A percentile compares a stretch with the other conserved stretches of the same genome.
These are phyloP conservation scores for Miltochrista miniata DNA, from an alignment of 2,888 invertebrate genomes.

Conservation along the genomic window DNA sequence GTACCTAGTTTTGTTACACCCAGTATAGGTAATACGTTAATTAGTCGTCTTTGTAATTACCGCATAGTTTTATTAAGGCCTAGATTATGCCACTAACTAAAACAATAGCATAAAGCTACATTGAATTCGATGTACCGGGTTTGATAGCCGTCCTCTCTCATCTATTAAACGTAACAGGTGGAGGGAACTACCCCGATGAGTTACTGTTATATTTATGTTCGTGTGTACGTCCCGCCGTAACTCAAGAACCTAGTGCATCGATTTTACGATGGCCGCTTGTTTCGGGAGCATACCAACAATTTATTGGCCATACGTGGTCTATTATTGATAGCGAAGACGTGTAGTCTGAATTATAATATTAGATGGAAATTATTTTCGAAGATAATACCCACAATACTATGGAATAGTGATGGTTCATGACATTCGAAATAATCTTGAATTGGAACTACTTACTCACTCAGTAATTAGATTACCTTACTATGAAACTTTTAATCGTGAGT, in stretches of 20 bases:
- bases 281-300: slow-evolving; percentile 33
- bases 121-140: slow-evolving; percentile 16
- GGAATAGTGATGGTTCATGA: no score
- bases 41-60: no score
- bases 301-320: slow-evolving; percentile 39
- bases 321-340: slow-evolving; percentile 35
- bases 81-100: slow-evolving; percentile 5
- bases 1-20: no score
- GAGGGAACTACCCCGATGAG: slow-evolving; percentile 64
- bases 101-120: slow-evolving; percentile 23
- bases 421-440: no score
- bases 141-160: slow-evolving; percentile 49
- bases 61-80: no score
- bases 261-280: slow-evolving; percentile 40
- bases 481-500: no score
- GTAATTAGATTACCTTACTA: no score
- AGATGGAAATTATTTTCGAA: background rate
- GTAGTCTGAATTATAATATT: slow-evolving; percentile 18
- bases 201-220: slow-evolving; percentile 72
- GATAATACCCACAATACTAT: no score
- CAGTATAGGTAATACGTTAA: no score
- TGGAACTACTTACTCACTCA: no score
- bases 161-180: slow-evolving; percentile 75
- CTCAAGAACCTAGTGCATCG: slow-evolving; percentile 47
- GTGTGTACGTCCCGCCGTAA: slow-evolving; percentile 52